Percentiles rank a stretch among this genome's conserved stretches.
Evolutionary conservation across 2,797 vertebrate species (phyloP).

Genomic region (Xenopus petersii): DNA sequence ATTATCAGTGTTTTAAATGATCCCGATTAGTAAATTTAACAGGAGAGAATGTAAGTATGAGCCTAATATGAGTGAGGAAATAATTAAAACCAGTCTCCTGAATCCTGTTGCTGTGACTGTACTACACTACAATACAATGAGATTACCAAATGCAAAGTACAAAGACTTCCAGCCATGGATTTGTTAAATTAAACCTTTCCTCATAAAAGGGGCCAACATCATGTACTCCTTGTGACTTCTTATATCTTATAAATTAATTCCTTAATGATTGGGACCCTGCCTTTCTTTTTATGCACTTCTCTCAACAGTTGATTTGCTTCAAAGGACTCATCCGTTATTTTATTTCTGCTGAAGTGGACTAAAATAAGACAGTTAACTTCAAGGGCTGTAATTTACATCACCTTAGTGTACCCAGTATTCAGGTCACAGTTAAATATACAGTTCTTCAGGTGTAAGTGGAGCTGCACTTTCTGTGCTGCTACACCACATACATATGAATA

Average conservation of each 20-base stretch:
- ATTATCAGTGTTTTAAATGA: too few relatives aligned
- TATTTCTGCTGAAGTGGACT: constrained; percentile 47
- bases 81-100: too few relatives aligned
- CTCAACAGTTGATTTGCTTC: constrained; percentile 44
- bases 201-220: background rate
- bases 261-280: constrained; percentile 44
- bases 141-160: background rate
- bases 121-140: background rate
- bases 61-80: too few relatives aligned
- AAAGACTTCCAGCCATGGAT: background rate
- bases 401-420: constrained; percentile 46
- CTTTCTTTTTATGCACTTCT: constrained; percentile 39
- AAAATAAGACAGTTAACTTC: constrained; percentile 45
- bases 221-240: background rate
- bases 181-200: background rate
- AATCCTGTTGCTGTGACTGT: background rate
- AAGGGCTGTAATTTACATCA: constrained; percentile 47
- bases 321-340: constrained; percentile 45
- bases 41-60: too few relatives aligned
- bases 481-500: constrained; percentile 47
- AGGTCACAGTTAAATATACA: constrained; percentile 49
- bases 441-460: constrained; percentile 41
- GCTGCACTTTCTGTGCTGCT: constrained; percentile 20
- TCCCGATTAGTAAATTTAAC: too few relatives aligned
- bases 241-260: constrained; percentile 42